phyloP scores from a whole-genome alignment of 2,113 vertebrate genomes.

The Pipa parva region DNA sequence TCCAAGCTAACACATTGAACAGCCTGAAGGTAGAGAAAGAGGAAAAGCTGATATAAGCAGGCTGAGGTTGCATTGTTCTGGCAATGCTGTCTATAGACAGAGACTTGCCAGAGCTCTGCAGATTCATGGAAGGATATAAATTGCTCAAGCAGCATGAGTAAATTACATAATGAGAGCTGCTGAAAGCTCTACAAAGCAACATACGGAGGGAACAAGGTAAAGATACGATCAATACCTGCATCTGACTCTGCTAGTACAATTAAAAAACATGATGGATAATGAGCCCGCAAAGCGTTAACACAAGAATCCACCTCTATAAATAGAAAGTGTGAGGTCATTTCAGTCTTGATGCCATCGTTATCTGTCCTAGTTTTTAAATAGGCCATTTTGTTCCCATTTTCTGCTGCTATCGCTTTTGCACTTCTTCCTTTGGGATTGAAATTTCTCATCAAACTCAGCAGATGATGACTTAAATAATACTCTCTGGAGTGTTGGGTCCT shows the following conservation, averaged over 20 bases:
- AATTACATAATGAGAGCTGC: slow-evolving; percentile 23
- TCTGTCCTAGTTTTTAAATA: slow-evolving; percentile 56
- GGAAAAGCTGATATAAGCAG: neutral
- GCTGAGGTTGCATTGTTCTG: neutral
- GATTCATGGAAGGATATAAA: slow-evolving; percentile 7
- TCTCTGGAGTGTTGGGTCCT: neutral
- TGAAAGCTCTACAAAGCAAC: slow-evolving; percentile 7
- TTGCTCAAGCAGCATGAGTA: slow-evolving; percentile 9
- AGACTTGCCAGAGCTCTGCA: neutral
- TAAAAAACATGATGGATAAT: neutral
- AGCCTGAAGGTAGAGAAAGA: neutral
- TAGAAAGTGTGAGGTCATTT: slow-evolving; percentile 17
- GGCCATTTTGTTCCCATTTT: slow-evolving; percentile 42
- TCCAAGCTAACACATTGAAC: too few species aligned
- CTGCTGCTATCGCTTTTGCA: slow-evolving; percentile 16
- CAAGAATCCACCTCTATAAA: slow-evolving; percentile 4
- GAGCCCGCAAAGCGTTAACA: slow-evolving; percentile 19
- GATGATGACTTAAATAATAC: slow-evolving; percentile 24
- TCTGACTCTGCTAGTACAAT: neutral
- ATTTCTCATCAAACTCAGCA: slow-evolving; percentile 38
- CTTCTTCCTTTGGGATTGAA: slow-evolving; percentile 42
- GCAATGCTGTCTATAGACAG: neutral
- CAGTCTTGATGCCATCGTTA: slow-evolving; percentile 3
- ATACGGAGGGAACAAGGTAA: neutral
- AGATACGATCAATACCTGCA: slow-evolving; percentile 6